Percentiles rank a stretch among this genome's conserved stretches.
Evolutionary conservation across 2,797 vertebrate species (phyloP).

Genomic region (Cossypha caffra): DNA sequence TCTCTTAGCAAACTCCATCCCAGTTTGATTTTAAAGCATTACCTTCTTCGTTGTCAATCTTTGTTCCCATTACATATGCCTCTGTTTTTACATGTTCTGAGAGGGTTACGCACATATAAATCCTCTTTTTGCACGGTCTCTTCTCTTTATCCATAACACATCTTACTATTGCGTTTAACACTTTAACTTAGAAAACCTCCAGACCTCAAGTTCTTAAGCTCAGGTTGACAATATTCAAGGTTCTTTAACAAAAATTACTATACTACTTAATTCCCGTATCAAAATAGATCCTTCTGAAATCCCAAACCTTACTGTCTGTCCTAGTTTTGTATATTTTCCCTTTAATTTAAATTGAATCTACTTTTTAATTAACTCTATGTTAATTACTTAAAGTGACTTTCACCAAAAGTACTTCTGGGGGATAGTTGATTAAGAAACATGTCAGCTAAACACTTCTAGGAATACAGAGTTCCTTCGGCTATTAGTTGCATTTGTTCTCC

Average conservation of each 20-base stretch:
- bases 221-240: not conserved
- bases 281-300: conserved; percentile 9
- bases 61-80: not conserved
- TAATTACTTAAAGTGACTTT: conserved; percentile 25
- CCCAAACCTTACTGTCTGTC: not conserved
- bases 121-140: not conserved
- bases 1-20: not conserved
- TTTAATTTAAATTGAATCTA: conserved; percentile 20
- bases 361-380: conserved; percentile 36
- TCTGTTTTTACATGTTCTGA: not conserved
- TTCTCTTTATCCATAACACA: not conserved
- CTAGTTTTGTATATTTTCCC: not conserved
- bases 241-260: not conserved
- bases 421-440: conserved; percentile 28
- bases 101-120: not conserved
- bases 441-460: not conserved
- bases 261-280: not conserved
- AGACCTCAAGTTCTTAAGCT: not conserved
- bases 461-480: conserved; percentile 14
- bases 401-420: not conserved
- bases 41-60: not conserved
- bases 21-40: not conserved
- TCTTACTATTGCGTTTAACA: not conserved
- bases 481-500: conserved; percentile 6
- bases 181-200: not conserved